Conservation (phyloP, 1,140 invertebrate species). For the Ceratoteleas bidentatus region DNA sequence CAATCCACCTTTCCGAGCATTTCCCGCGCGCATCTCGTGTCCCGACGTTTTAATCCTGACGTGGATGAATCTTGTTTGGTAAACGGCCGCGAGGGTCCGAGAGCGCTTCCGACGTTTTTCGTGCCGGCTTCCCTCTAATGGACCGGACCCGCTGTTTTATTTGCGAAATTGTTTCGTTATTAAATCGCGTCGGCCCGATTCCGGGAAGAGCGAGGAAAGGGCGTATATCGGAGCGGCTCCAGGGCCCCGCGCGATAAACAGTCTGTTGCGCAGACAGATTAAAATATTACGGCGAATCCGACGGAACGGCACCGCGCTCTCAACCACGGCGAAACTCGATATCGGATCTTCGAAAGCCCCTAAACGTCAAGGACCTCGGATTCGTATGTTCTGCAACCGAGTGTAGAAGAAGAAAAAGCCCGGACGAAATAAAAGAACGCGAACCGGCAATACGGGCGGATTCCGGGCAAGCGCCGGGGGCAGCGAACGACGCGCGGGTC, state of each 20-base stretch:
- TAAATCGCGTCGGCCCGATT: slow-evolving; percentile 27
- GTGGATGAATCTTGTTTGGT: slow-evolving; percentile 80
- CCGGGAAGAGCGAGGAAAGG: slow-evolving; percentile 42
- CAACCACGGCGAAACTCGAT: slow-evolving; percentile 74
- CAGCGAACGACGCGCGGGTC: slow-evolving; percentile 53
- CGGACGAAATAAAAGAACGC: slow-evolving; percentile 52
- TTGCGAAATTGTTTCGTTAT: slow-evolving; percentile 49
- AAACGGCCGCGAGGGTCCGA: slow-evolving; percentile 68
- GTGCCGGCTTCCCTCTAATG: slow-evolving; percentile 11
- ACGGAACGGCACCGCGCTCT: slow-evolving; percentile 68
- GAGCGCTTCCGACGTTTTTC: slow-evolving; percentile 63
- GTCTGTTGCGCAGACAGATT: slow-evolving; percentile 77
- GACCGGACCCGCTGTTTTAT: slow-evolving; percentile 17
- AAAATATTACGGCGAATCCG: slow-evolving; percentile 78
- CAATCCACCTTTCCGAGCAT: slow-evolving; percentile 70
- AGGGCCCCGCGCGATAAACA: slow-evolving; percentile 70
- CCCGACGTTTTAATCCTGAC: slow-evolving; percentile 81
- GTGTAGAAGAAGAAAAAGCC: slow-evolving; percentile 67
- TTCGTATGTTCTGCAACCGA: slow-evolving; percentile 50
- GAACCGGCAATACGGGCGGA: slow-evolving; percentile 61
- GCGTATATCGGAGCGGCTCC: slow-evolving; percentile 30
- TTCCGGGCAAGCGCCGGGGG: slow-evolving; percentile 51
- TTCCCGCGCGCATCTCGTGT: slow-evolving; percentile 76
- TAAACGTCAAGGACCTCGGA: slow-evolving; percentile 71
- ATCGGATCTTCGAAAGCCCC: slow-evolving; percentile 72